Percentiles rank a stretch among this genome's conserved stretches.
These are phyloP conservation scores for Ctenopoma kingsleyae DNA, from an alignment of 2,797 vertebrate genomes.

Conservation along the genomic window DNA sequence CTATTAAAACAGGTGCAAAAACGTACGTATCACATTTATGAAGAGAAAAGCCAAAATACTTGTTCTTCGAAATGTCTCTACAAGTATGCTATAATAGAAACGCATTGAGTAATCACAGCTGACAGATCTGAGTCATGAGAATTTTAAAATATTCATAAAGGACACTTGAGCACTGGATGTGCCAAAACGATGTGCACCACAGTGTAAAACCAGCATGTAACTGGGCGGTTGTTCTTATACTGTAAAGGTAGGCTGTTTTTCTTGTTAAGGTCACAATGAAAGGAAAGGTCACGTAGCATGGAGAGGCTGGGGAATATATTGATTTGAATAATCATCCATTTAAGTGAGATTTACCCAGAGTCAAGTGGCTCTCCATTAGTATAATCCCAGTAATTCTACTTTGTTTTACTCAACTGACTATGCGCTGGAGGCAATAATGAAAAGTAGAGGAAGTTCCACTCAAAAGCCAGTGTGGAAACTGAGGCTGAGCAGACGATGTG, in stretches of 20 bases:
- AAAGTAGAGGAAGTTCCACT: background rate
- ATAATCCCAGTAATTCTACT: slow-evolving; percentile 32
- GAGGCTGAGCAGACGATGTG: background rate
- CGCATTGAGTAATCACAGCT: slow-evolving; percentile 48
- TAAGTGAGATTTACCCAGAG: slow-evolving; percentile 31
- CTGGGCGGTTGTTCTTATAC: background rate
- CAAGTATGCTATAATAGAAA: slow-evolving; percentile 36
- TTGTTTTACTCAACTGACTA: slow-evolving; percentile 28
- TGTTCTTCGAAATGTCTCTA: slow-evolving; percentile 12
- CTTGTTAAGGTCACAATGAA: slow-evolving; percentile 15
- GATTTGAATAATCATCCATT: slow-evolving; percentile 48
- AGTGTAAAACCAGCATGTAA: slow-evolving; percentile 20
- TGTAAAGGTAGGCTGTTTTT: slow-evolving; percentile 1
- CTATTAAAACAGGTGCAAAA: slow-evolving; percentile 6
- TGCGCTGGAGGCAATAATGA: background rate
- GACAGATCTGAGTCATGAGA: slow-evolving; percentile 64
- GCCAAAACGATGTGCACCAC: slow-evolving; percentile 52
- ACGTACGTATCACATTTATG: background rate
- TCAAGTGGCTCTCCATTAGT: slow-evolving; percentile 14
- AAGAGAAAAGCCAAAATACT: slow-evolving; percentile 8
- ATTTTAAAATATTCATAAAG: slow-evolving; percentile 72
- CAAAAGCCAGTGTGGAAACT: background rate
- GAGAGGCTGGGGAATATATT: background rate
- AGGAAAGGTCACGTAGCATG: slow-evolving; percentile 7
- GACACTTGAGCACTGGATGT: slow-evolving; percentile 56